phyloP scores from a whole-genome alignment of 2,888 invertebrate genomes.

The Pseudococcus jackbeardsleyi region DNA sequence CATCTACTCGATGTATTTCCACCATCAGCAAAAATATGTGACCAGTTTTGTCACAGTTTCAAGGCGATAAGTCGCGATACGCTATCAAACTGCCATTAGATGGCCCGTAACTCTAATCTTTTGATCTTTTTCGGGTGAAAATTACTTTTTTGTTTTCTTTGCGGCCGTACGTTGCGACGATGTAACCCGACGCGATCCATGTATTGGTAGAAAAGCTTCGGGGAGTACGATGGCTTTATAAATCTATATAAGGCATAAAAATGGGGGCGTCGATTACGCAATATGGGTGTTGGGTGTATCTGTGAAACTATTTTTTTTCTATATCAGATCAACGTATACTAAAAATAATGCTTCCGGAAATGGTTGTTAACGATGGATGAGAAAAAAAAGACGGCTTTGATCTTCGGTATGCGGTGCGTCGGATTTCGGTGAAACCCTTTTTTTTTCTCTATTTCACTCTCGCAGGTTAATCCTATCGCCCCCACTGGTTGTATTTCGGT shows the following conservation, averaged over 20 bases:
- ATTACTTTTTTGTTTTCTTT: slow-evolving; percentile 29
- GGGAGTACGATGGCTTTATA: not conserved
- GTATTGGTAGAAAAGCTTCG: not conserved
- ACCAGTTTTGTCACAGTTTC: not conserved
- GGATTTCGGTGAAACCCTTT: not conserved
- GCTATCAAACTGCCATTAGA: slow-evolving; percentile 32
- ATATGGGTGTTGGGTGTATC: slow-evolving; percentile 10
- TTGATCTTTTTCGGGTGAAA: slow-evolving; percentile 37
- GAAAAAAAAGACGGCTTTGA: slow-evolving; percentile 4
- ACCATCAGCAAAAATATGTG: not conserved
- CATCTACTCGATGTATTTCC: not conserved
- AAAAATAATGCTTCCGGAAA: slow-evolving; percentile 38
- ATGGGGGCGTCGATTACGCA: slow-evolving; percentile 33
- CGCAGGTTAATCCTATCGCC: not conserved
- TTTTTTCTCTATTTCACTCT: not conserved
- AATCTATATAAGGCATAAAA: slow-evolving; percentile 30
- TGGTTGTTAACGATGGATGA: slow-evolving; percentile 2
- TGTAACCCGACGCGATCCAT: not conserved
- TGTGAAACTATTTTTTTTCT: not conserved
- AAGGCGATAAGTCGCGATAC: slow-evolving; percentile 3
- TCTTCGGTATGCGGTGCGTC: not conserved
- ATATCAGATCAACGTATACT: slow-evolving; percentile 26
- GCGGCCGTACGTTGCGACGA: not conserved
- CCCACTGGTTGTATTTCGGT: not conserved
- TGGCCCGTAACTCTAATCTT: not conserved